phyloP scores from a whole-genome alignment of 2,797 vertebrate genomes.

The Lutjanus argentimaculatus region DNA sequence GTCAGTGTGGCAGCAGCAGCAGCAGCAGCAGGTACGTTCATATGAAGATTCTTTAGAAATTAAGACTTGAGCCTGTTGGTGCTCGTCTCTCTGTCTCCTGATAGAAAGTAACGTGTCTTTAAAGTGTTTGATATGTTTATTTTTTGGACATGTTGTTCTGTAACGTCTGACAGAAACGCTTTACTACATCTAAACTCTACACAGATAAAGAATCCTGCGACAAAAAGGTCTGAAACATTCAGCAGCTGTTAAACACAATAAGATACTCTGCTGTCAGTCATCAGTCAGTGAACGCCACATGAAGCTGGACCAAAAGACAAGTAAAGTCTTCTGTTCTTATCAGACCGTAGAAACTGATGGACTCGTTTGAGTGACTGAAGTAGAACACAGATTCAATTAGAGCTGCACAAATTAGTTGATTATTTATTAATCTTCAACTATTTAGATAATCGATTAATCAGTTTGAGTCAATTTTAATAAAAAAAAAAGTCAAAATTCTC shows the following conservation, averaged over 20 bases:
- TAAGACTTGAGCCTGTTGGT: neutral
- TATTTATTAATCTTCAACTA: too few relatives aligned
- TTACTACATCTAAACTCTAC: too few relatives aligned
- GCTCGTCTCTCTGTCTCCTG: neutral
- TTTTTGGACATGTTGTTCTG: neutral
- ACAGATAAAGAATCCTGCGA: neutral
- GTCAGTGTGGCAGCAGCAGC: neutral
- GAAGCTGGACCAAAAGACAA: neutral
- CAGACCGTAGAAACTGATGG: neutral
- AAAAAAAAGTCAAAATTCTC: too few relatives aligned
- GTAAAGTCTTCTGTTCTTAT: too few relatives aligned
- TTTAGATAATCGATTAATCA: too few relatives aligned
- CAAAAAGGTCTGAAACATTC: neutral
- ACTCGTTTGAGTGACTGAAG: neutral
- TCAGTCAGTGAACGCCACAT: neutral
- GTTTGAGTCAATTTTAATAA: too few relatives aligned
- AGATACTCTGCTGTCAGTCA: neutral
- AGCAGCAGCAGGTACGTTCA: conserved; percentile 62
- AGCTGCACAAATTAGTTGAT: too few relatives aligned
- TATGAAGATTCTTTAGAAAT: neutral
- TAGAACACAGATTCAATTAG: neutral
- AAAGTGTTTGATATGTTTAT: neutral
- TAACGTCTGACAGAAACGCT: too few relatives aligned
- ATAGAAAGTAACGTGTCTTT: neutral
- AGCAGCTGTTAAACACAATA: neutral